Evolutionary conservation across 1,140 invertebrate genomes (phyloP).

Genomic region (Drosophila guanche): DNA sequence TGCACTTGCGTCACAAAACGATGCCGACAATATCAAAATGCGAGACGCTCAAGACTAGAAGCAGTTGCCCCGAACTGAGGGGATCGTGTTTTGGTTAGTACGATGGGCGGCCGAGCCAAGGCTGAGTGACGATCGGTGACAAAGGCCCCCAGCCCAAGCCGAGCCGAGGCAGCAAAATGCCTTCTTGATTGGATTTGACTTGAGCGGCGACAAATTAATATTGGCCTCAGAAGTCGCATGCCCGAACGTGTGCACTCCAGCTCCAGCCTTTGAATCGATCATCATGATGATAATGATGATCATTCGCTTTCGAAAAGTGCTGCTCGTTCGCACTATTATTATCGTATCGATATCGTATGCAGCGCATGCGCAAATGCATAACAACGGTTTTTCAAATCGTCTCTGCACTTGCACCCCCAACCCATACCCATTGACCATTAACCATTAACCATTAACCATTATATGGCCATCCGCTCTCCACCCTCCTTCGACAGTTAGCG

Average conservation of each 20-base stretch:
- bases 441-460: neutral
- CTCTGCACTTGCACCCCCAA: conserved; percentile 64
- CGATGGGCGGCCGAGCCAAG: conserved; percentile 38
- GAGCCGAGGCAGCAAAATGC: conserved; percentile 60
- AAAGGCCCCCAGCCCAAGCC: conserved; percentile 31
- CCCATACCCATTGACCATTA: conserved; percentile 3
- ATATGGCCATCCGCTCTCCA: conserved; percentile 1
- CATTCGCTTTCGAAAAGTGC: conserved; percentile 71
- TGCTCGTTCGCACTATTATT: conserved; percentile 14
- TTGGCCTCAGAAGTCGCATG: conserved; percentile 74
- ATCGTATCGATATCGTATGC: conserved; percentile 68
- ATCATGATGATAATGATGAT: conserved; percentile 47
- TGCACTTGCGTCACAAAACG: conserved; percentile 74
- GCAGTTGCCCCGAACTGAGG: conserved; percentile 22
- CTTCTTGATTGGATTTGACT: conserved; percentile 78
- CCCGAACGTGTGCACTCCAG: conserved; percentile 48
- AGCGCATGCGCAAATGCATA: conserved; percentile 79
- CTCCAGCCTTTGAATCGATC: conserved; percentile 5
- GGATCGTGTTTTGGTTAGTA: conserved; percentile 8
- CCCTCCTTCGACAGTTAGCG: conserved; percentile 12
- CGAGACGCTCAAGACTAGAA: conserved; percentile 71
- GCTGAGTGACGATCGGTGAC: conserved; percentile 52
- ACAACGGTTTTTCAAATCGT: conserved; percentile 74
- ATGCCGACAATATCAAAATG: conserved; percentile 67
- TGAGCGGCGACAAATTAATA: conserved; percentile 71